Evolutionary conservation across 1,140 invertebrate genomes (phyloP), one percentile per base, ranked within the genome.

Genomic region (Mya arenaria): DNA sequence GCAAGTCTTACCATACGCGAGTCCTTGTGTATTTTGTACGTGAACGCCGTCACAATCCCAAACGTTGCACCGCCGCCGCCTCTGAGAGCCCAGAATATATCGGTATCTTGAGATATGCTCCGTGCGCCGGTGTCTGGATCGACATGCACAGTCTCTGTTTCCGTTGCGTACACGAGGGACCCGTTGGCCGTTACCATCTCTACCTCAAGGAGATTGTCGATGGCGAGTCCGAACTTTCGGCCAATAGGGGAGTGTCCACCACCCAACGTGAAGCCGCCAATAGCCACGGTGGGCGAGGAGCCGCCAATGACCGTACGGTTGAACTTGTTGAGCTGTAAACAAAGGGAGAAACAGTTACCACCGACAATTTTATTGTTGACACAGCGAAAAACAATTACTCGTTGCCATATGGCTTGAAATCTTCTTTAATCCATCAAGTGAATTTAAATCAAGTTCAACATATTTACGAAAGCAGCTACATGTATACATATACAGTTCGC

Each of bases 61-160:
- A 78, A 88, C 2, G 86, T 87, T 13, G 85, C 84, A 25, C 86
- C 86, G 23, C 89, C 89, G 17, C 88, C 88, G 13, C 89, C 89
- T 58, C 86, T n/a, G 2, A 90, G 15, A 13, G 89, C 85, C 84
- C 87, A 88, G 48, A 90, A 89, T 0, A 90, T 62, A 19, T 87
- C 85, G 13, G 85, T 56, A 56, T 88, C 73, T n/a, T n/a, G 25
- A 0, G 52, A 41, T 10, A 44, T 10, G 3, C 41, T 39, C 5
- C 23, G 48, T 0, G 17, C n/a, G 3, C 41, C 71, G 15, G 44
- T 71, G 10, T 68, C 56, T 19, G 41, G 10, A 17, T 71, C 78
- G 5, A 39, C 48, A 3, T 79, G n/a, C 0, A 44, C 63, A 5
- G 55, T 83, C 13, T 62, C 68, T 3, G 48, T 28, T 41, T 39